Evolutionary conservation across 2,888 invertebrate species (phyloP).

Genomic region (Phanerotoma sp.): DNA sequence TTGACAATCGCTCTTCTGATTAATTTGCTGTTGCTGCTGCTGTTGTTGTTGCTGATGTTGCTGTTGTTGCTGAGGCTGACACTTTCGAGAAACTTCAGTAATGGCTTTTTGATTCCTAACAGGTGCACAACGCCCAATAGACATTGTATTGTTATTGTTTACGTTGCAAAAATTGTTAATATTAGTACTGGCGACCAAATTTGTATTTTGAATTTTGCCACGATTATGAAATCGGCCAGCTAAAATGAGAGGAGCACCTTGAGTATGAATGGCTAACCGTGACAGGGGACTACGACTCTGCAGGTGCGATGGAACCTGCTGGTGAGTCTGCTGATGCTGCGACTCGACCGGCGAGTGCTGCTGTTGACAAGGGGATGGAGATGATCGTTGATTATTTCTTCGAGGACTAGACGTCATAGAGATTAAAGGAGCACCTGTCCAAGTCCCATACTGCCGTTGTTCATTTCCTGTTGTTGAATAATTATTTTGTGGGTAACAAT

Average conservation of each 20-base stretch:
- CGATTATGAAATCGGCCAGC: conserved; percentile 65
- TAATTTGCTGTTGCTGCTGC: conserved; percentile 41
- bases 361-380: conserved; percentile 40
- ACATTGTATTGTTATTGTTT: conserved; percentile 40
- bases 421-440: conserved; percentile 81
- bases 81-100: conserved; percentile 24
- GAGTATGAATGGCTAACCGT: conserved; percentile 78
- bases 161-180: conserved; percentile 43
- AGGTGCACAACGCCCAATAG: conserved; percentile 45
- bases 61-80: conserved; percentile 22
- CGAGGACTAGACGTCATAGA: conserved; percentile 70
- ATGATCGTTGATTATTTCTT: conserved; percentile 52
- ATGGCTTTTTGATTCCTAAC: conserved; percentile 27
- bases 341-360: conserved; percentile 36
- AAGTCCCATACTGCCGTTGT: conserved; percentile 61
- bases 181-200: conserved; percentile 28
- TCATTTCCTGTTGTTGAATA: conserved; percentile 33
- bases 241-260: conserved; percentile 81
- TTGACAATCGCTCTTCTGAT: conserved; percentile 55
- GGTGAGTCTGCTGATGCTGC: conserved; percentile 33
- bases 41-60: conserved; percentile 41
- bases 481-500: conserved; percentile 32
- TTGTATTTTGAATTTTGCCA: conserved; percentile 55
- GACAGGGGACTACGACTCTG: conserved; percentile 64
- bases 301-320: conserved; percentile 37